Percentiles rank a stretch among this genome's conserved stretches.
Evolutionary conservation across 2,888 invertebrate species (phyloP).

Genomic region (Sarcophaga subvicina): DNA sequence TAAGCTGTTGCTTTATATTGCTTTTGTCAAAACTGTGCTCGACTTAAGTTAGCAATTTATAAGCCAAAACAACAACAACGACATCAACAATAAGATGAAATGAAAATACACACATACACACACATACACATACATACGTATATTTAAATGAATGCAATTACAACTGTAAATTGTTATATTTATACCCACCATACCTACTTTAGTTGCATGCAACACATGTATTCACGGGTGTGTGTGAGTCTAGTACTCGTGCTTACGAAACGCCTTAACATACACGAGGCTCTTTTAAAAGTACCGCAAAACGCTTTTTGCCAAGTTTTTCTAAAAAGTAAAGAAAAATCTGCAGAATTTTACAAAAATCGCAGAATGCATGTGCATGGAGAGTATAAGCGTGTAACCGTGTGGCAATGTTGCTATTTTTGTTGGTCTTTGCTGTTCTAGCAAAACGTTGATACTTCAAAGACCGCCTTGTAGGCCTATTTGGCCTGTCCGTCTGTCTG

Average conservation of each 20-base stretch:
- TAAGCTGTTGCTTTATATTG: not conserved
- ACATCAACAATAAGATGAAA: not conserved
- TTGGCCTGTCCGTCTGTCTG: constrained; percentile 42
- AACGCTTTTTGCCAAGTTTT: constrained; percentile 62
- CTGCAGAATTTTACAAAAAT: constrained; percentile 28
- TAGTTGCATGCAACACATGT: constrained; percentile 34
- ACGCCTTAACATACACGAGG: constrained; percentile 57
- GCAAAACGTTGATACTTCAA: constrained; percentile 57
- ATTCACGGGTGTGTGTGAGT: constrained; percentile 8
- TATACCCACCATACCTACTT: constrained; percentile 21
- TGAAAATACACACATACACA: too few species aligned
- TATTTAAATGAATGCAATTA: constrained; percentile 50
- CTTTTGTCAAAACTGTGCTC: constrained; percentile 44
- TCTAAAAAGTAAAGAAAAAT: constrained; percentile 18
- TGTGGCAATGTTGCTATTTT: not conserved
- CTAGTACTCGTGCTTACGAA: constrained; percentile 57
- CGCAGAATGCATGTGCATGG: constrained; percentile 21
- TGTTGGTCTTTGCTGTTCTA: constrained; percentile 8
- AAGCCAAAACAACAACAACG: constrained; percentile 50
- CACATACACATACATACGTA: too few species aligned
- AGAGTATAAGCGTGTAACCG: constrained; percentile 37
- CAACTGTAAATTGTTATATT: constrained; percentile 59
- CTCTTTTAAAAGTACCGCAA: constrained; percentile 57
- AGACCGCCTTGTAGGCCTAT: constrained; percentile 68
- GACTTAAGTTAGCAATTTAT: constrained; percentile 65